Base-by-base conservation (phyloP, 2,113 vertebrate species). In the Engystomops pustulosus region DNA sequence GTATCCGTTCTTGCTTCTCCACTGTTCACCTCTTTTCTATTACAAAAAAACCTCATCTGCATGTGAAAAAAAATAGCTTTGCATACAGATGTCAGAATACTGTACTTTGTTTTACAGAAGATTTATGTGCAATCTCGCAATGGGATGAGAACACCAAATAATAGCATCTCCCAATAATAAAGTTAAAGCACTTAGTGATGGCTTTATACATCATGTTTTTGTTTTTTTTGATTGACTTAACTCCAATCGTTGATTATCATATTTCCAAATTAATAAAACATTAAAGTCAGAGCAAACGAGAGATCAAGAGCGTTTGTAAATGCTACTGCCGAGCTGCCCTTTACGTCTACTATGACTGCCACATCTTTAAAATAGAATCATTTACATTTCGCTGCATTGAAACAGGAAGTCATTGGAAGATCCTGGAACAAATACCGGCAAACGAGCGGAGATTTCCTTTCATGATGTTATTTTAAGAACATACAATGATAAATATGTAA, bases 21-120 rank as follows among this genome's bases (percentile, higher is more conserved):
- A 78, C 82, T 68, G 30, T 84, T 84, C 74, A 55, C 74, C 62
- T 84, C 45, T 44, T 75, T 47, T 62, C 44, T 75, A 45, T 27
- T 25, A 27, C 32, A 53, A 58, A 55, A 81, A 80, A 47, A 38
- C 14, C 74, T 78, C n/a, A 84, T 84, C 82, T 84, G 74, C 82
- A 84, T 84, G 58, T 84, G 74, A 84, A 84, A 84, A 84, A 84
- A 84, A 84, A 84, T 62, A 65, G 82, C 75, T 84, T 84, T 76
- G 44, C 58, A 76, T 68, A 74, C 70, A 77, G 82, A 84, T 67
- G 68, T 47, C 72, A 77, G 72, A 84, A 84, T 84, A 68, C 82
- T 49, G 70, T 77, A 84, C 47, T 70, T 51, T 41, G 71, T 34
- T 75, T 84, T 70, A 41, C 11, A 17, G 27, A 51, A 38, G 34